Conservation (phyloP, 2,797 vertebrate species). For the Lycodopsis pacificus region DNA sequence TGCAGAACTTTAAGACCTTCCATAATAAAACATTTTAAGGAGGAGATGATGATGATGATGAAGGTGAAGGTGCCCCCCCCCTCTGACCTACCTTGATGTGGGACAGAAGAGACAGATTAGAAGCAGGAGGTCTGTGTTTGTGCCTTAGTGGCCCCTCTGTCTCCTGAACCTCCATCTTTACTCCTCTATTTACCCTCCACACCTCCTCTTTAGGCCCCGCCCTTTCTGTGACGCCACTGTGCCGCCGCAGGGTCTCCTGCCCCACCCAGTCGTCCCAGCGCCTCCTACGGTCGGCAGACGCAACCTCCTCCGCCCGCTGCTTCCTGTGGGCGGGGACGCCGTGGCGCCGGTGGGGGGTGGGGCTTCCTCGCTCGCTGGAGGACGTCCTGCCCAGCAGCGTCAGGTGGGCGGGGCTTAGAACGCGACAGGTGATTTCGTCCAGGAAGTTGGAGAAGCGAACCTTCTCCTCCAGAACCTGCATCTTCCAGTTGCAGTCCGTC, state of each 20-base stretch:
- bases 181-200: conserved; percentile 22
- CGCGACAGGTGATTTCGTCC: conserved; percentile 87
- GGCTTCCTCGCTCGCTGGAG: conserved; percentile 19
- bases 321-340: conserved; percentile 17
- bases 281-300: conserved; percentile 28
- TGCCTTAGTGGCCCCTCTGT: conserved; percentile 3
- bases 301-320: conserved; percentile 25
- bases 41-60: no score
- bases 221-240: conserved; percentile 29
- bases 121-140: conserved; percentile 26
- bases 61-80: not conserved
- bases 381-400: conserved; percentile 53
- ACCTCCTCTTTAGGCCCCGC: conserved; percentile 43
- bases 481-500: conserved; percentile 60
- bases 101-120: conserved; percentile 59
- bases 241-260: not conserved
- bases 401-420: conserved; percentile 85
- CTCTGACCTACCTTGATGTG: conserved; percentile 79
- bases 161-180: conserved; percentile 42
- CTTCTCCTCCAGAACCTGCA: conserved; percentile 84
- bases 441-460: conserved; percentile 90
- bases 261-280: conserved; percentile 77
- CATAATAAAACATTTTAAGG: no score
- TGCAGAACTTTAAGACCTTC: not conserved
- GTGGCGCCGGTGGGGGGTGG: not conserved